Base-by-base conservation (phyloP, 2,113 vertebrate species). In the Mormoops blainvillei region DNA sequence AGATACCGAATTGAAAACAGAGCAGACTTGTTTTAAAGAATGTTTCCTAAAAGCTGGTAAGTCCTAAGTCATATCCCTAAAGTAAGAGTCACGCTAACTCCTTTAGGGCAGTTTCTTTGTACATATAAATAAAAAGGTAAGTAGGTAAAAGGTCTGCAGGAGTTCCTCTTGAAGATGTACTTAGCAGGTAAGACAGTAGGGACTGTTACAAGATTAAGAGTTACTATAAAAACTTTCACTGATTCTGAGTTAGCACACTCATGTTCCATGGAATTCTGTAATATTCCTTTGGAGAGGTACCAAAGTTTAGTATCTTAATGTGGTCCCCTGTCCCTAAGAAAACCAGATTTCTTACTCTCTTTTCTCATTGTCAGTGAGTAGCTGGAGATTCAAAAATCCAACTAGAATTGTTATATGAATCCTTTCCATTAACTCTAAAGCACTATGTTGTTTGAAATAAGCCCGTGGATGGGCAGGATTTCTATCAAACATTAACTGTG, bases 11-110 rank as follows among this genome's bases (percentile, higher is more conserved):
- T n/a, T 67, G 58, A 95, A 94, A 85, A 65, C 61, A 89, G 22
- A 94, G 90, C 22, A 77, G 22, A 77, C 4, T 36, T 94, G 48
- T 31, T 97, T 94, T 94, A 91, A 83, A 58, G 67, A 94, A 61
- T 41, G 52, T 54, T 70, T 50, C 87, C 67, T 92, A 45, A 84
- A 77, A 93, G 43, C 24, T 58, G 87, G 41, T 45, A 73, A 70
- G 68, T 52, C 36, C 18, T 65, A 63, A 13, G 36, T 67, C 36
- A 58, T n/a, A 63, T 16, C 10, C 45, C 65, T 84, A 86, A 94
- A 89, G 58, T 61, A 92, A 78, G 0, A 77, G 87, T 80, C 81
- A 76, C 28, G 73, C 48, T 92, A 92, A 96, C 7, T 65, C 67
- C 33, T 82, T 70, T 43, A 89, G 52, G 65, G 54, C 38, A 84